Percentiles rank a stretch among this genome's conserved stretches.
phyloP scores from a whole-genome alignment of 1,140 invertebrate genomes.

The Polyergus mexicanus region DNA sequence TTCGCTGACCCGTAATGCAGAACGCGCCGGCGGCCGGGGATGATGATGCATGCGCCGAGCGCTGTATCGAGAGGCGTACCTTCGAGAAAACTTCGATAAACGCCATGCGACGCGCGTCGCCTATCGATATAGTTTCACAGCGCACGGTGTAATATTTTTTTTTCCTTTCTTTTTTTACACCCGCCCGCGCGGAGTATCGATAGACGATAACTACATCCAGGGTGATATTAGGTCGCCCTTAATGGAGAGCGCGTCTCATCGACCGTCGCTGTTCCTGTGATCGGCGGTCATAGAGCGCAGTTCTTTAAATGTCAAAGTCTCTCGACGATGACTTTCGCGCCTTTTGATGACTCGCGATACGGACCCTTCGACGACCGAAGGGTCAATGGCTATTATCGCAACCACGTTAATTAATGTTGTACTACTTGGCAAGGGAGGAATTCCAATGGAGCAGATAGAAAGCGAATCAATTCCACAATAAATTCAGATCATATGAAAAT shows the following conservation, averaged over 20 bases:
- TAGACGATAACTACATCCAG: conserved; percentile 41
- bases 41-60: conserved; percentile 56
- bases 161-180: background rate
- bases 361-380: conserved; percentile 50
- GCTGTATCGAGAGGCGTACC: conserved; percentile 47
- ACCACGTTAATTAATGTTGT: background rate
- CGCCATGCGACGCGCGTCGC: conserved; percentile 51
- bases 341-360: conserved; percentile 24
- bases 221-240: conserved; percentile 58
- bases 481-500: background rate
- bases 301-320: conserved; percentile 62
- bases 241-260: conserved; percentile 38
- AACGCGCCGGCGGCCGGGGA: conserved; percentile 46
- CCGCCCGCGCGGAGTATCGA: conserved; percentile 40
- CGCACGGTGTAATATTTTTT: conserved; percentile 42
- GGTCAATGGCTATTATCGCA: conserved; percentile 29
- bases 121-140: conserved; percentile 27
- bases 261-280: background rate
- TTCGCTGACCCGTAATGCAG: conserved; percentile 60
- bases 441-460: background rate
- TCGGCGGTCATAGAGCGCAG: conserved; percentile 3
- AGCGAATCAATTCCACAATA: background rate
- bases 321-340: conserved; percentile 9
- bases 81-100: conserved; percentile 49
- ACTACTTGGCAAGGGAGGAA: background rate